Base-by-base conservation (phyloP, 2,888 invertebrate species). In the Stegana nigrithorax region DNA sequence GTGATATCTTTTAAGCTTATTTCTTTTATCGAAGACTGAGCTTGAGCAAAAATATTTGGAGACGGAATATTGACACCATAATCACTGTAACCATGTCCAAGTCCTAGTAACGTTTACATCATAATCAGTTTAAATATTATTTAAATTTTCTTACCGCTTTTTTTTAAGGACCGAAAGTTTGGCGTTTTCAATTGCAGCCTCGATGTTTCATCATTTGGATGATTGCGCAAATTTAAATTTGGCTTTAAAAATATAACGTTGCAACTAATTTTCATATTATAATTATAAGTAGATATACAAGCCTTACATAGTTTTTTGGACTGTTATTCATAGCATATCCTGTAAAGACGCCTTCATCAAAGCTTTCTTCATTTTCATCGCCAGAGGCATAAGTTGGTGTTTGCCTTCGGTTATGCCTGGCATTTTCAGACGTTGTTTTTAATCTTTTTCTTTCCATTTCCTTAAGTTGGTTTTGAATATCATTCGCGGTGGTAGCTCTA, bases 401-500 rank as follows among this genome's bases (percentile, higher is more conserved):
- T 25, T 36, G 23, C 12, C 17, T 25, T 21, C 42, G 14, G 27
- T 36, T 56, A 14, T 17, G 25, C n/a, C 17, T n/a, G 5, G 39
- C n/a, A 27, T 51, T 51, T 25, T 26, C 14, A 1, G 17, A 7
- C 2, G 3, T 14, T 27, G 14, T n/a, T 4, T 27, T 51, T 17
- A 10, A n/a, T n/a, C 19, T 26, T 29, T 50, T 21, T 14, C 23
- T 39, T n/a, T n/a, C 32, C 19, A 27, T 8, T 4, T 42, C 19
- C 14, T 85, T 73, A 72, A 90, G 89, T 73, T 91, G 90, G 4
- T 88, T 87, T 80, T 91, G 90, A 39, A 92, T 88, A 68, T 92
- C 91, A 70, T 92, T 91, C 12, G 92, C 81, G 0, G 91, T 90
- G 17, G 92, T 89, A 44, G 91, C 90, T 75, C 92, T 93, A 4